Evolutionary conservation across 2,888 invertebrate species (phyloP), one percentile per base, ranked within the genome.

Genomic region (Polydrusus cervinus): DNA sequence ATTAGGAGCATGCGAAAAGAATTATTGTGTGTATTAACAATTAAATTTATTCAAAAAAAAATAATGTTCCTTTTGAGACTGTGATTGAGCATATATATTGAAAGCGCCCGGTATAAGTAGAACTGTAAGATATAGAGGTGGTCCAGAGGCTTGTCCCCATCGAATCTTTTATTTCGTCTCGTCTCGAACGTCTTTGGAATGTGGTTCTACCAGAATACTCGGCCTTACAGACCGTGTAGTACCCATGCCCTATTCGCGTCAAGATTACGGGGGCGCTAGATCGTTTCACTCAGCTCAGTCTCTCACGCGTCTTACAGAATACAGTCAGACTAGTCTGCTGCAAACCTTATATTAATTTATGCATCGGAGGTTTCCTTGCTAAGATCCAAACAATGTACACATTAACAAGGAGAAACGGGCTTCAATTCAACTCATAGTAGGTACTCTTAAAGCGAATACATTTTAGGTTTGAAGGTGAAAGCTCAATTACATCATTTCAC

Each of bases 151-250:
- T 72, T 77, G 77, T 75, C 78, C 78, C 76, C 75, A 78, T 76
- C 75, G 75, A 73, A 80, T 80, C 79, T 79, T 80, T 80, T 80
- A 80, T 80, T 80, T 79, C 79, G 80, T 80, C 78, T 78, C 79
- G 80, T 80, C 80, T 80, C 78, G 64, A 61, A 66, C 73, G 77
- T 77, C 79, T 69, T 74, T 78, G 80, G 80, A 80, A 80, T 80
- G 80, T 67, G 80, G 80, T 80, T 80, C 78, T 80, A 80, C 80
- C 80, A 80, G 80, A 78, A 76, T 78, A 70, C 71, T 77, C 69
- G 65, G 62, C 74, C 60, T 74, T 74, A 74, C 67, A 57, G 73
- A 67, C 74, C 67, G 77, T 71, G 77, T 74, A 77, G 68, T 77
- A 77, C 77, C 73, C 72, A 76, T 66, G 13, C n/a, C 43, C 43